phyloP scores from a whole-genome alignment of 2,113 vertebrate genomes.

The Catharus minimus region DNA sequence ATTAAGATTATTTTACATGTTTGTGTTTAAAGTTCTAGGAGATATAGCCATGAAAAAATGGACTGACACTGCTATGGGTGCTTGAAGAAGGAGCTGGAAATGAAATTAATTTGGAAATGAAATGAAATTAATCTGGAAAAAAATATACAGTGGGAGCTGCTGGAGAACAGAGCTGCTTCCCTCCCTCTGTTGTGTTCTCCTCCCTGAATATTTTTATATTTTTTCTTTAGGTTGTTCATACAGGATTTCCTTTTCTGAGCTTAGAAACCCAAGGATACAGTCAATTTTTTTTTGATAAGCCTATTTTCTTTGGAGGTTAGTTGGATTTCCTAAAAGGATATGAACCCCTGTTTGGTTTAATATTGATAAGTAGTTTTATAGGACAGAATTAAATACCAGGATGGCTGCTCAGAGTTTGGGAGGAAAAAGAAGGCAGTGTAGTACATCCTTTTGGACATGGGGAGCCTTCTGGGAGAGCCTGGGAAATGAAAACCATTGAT shows the following conservation, averaged over 20 bases:
- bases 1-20: neutral
- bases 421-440: rapidly evolving
- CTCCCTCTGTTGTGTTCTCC: neutral
- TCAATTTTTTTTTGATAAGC: neutral
- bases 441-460: neutral
- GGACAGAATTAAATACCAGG: neutral
- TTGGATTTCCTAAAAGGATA: neutral
- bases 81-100: neutral
- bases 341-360: neutral
- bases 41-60: neutral
- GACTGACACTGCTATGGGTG: rapidly evolving
- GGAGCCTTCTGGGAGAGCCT: neutral
- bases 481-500: neutral
- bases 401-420: neutral
- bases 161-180: neutral
- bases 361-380: neutral
- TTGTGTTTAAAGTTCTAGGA: neutral
- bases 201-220: neutral
- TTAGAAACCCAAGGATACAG: neutral
- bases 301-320: neutral
- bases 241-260: neutral
- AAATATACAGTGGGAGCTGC: neutral
- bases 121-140: neutral
- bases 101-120: neutral
- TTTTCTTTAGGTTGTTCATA: neutral